Evolutionary conservation across 2,113 vertebrate species (phyloP).

Genomic region (Antechinus stuartii): DNA sequence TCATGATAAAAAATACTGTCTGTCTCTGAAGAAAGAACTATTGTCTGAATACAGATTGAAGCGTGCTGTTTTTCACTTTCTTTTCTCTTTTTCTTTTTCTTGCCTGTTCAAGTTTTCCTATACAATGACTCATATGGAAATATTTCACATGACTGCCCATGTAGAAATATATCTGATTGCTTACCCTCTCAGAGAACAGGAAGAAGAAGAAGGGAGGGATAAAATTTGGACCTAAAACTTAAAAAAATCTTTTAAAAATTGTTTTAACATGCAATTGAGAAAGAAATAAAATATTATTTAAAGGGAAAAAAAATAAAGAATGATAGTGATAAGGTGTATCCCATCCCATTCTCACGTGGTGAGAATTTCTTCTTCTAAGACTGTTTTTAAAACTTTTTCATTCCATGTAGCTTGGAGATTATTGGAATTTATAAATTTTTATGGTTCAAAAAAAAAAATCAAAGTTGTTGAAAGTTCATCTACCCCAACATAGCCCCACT

Average conservation of each 20-base stretch:
- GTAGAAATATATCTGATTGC: neutral
- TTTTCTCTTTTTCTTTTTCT: neutral
- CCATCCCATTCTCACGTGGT: neutral
- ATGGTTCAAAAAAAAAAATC: neutral
- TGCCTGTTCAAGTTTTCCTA: neutral
- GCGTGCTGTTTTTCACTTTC: neutral
- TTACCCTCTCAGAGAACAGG: neutral
- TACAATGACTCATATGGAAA: neutral
- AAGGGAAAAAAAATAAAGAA: neutral
- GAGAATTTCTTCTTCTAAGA: neutral
- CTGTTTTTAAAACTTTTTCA: neutral
- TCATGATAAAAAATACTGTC: no score
- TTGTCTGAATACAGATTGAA: neutral
- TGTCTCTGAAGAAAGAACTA: no score
- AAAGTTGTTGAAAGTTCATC: neutral
- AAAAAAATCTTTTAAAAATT: neutral
- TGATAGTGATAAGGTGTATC: neutral
- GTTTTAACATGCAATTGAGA: no score
- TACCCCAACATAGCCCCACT: neutral
- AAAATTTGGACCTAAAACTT: neutral
- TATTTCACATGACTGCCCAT: neutral
- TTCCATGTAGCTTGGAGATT: neutral
- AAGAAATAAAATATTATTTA: no score
- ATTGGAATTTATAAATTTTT: neutral
- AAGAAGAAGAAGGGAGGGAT: neutral